Percentiles rank a stretch among this genome's conserved stretches.
phyloP scores from a whole-genome alignment of 2,888 invertebrate genomes.

The Julus scandinavius region DNA sequence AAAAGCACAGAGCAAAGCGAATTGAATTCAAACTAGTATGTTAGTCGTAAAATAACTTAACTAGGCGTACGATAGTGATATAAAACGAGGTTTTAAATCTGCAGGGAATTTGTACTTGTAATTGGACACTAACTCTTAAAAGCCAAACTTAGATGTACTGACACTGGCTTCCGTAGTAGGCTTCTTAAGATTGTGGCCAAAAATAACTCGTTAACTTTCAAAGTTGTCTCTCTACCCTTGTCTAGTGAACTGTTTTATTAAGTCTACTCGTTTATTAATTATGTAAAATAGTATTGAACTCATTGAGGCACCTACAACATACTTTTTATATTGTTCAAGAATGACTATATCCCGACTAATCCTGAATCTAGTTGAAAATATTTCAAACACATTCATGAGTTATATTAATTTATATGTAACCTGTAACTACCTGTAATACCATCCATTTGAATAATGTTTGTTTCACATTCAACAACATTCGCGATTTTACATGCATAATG shows the following conservation, averaged over 20 bases:
- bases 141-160: background rate
- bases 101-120: background rate
- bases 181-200: background rate
- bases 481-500: too few species aligned
- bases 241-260: background rate
- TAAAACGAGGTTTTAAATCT: background rate
- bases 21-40: background rate
- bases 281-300: background rate
- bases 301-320: too few species aligned
- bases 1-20: background rate
- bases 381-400: too few species aligned
- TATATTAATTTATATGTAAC: too few species aligned
- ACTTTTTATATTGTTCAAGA: background rate
- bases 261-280: background rate
- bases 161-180: conserved; percentile 13
- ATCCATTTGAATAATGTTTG: too few species aligned
- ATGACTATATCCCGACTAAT: too few species aligned
- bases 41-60: background rate
- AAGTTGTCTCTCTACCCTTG: background rate
- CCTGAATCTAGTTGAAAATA: too few species aligned
- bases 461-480: too few species aligned
- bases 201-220: background rate
- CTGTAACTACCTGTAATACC: too few species aligned
- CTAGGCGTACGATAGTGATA: background rate
- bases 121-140: background rate